Percentiles rank a stretch among this genome's conserved stretches.
phyloP scores from a whole-genome alignment of 37 sponge, comb jelly and placozoan species.

The Eunapius fragilis region DNA sequence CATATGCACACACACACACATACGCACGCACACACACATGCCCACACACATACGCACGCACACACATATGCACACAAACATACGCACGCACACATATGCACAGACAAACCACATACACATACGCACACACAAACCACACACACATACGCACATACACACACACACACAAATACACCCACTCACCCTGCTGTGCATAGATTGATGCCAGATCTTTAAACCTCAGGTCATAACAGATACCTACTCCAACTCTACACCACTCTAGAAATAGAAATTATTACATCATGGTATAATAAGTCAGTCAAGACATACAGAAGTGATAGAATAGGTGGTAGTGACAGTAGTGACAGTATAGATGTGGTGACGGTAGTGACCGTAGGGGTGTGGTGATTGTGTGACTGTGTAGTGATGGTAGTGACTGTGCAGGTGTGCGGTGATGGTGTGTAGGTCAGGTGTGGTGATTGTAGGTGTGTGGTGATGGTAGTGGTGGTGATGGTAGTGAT shows the following conservation, averaged over 20 bases:
- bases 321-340: background rate
- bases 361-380: too few species aligned
- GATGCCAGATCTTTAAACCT: conserved; percentile 92
- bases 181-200: conserved; percentile 72
- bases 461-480: too few species aligned
- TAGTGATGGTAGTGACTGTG: too few species aligned
- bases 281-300: background rate
- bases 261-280: background rate
- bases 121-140: background rate
- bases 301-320: too few species aligned
- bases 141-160: background rate
- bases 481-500: too few species aligned
- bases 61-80: background rate
- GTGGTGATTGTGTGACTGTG: too few species aligned
- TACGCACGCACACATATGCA: background rate
- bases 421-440: too few species aligned
- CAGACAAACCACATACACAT: background rate
- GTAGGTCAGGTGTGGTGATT: too few species aligned
- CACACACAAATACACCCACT: background rate
- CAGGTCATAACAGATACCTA: conserved; percentile 97
- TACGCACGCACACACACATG: background rate
- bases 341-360: background rate
- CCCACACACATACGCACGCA: background rate
- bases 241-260: conserved; percentile 91
- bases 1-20: too few species aligned